Evolutionary conservation across 2,113 vertebrate genomes (phyloP).

Genomic region (Brachypodius melanocephalos): DNA sequence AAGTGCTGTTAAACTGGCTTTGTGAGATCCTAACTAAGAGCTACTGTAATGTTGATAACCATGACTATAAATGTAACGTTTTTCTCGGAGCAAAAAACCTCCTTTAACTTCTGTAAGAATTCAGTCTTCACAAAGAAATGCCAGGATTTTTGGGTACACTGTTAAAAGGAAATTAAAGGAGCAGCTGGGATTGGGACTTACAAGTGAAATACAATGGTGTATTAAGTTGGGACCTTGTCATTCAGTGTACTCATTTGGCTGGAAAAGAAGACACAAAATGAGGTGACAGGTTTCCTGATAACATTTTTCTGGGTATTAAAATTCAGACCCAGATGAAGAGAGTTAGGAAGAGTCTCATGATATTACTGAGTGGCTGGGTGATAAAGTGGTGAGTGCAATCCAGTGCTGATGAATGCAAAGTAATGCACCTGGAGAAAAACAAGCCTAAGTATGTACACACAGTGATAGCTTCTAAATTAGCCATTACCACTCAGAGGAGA

Average conservation of each 20-base stretch:
- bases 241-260: not conserved
- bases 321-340: slow-evolving; percentile 19
- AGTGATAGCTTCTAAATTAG: slow-evolving; percentile 34
- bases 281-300: not conserved
- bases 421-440: slow-evolving; percentile 28
- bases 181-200: not conserved
- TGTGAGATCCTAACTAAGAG: not conserved
- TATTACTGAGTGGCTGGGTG: not conserved
- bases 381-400: slow-evolving; percentile 12
- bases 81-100: not conserved
- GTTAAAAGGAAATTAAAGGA: not conserved
- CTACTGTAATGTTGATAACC: not conserved
- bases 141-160: not conserved
- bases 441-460: not conserved
- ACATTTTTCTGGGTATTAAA: not conserved
- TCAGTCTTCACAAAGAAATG: not conserved
- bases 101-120: not conserved
- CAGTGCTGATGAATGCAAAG: slow-evolving; percentile 1
- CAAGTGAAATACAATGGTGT: not conserved
- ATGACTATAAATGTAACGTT: not conserved
- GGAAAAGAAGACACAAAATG: not conserved
- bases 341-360: not conserved
- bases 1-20: not conserved
- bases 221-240: not conserved
- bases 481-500: not conserved